A percentile compares a stretch with the other conserved stretches of the same genome.
Evolutionary conservation across 1,140 invertebrate genomes (phyloP).

Genomic region (Ceratosolen fusciceps): DNA sequence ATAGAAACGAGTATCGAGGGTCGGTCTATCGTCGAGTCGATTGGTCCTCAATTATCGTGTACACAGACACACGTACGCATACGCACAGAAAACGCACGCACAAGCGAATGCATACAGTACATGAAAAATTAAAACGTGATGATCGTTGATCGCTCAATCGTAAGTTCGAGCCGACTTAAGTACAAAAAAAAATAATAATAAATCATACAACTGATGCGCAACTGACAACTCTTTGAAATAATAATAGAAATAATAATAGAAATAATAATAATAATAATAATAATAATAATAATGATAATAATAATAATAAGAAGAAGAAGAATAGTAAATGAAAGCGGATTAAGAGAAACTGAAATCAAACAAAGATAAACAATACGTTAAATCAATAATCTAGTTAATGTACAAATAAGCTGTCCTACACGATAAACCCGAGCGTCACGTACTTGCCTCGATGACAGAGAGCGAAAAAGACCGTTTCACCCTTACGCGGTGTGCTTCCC

Average conservation of each 20-base stretch:
- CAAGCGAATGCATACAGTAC: background rate
- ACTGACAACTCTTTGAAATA: too few relatives aligned
- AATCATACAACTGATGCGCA: background rate
- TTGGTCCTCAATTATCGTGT: constrained; percentile 32
- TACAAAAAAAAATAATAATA: constrained; percentile 5
- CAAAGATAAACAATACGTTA: constrained; percentile 20
- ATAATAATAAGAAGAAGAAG: constrained; percentile 23
- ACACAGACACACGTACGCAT: background rate
- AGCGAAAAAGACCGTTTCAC: constrained; percentile 23
- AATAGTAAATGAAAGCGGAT: too few relatives aligned
- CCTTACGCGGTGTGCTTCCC: background rate
- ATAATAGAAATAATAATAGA: constrained; percentile 10
- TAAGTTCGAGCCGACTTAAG: constrained; percentile 35
- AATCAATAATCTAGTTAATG: constrained; percentile 6
- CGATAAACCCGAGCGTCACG: constrained; percentile 18
- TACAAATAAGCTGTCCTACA: constrained; percentile 21
- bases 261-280: too few relatives aligned
- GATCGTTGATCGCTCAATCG: background rate
- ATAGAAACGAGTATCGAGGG: constrained; percentile 14
- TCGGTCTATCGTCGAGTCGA: constrained; percentile 19
- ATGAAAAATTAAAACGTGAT: constrained; percentile 19
- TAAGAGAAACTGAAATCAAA: constrained; percentile 1
- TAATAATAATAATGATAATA: constrained; percentile 12
- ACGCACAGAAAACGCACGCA: too few relatives aligned
- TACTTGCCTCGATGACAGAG: constrained; percentile 22